Base-by-base conservation (phyloP, 1,140 invertebrate genomes). In the Brachionus paranguensis region DNA sequence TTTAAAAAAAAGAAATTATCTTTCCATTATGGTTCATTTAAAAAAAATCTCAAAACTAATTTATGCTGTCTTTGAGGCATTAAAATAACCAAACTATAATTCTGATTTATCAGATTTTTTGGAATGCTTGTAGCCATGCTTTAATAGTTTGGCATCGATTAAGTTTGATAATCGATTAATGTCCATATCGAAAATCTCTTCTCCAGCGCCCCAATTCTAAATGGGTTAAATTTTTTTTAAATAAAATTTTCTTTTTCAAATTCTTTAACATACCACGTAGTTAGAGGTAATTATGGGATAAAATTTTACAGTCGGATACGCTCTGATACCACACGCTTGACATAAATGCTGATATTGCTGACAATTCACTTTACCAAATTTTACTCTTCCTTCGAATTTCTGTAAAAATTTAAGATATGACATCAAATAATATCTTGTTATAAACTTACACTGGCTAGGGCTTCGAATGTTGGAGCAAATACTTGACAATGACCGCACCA, bases 401-500 rank as follows among this genome's bases (percentile, higher is more conserved):
- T 92, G 85, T 11, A 88, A 87, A 65, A 84, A 64, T 65, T 47
- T 85, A 81, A 86, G 10, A 43, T 47, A 14, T 41, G 20, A 4
- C n/a, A 8, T 60, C 43, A 79, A 47, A 64, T 24, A 72, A 72
- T 3, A 37, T 50, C 12, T 29, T 27, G 6, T 84, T 55, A 72
- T 47, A 84, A 20, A 85, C 86, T 88, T 89, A 93, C 93, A 89
- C 92, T 89, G 24, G 93, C 91, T 45, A 93, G 90, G 85, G 90
- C 89, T 85, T 92, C 90, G 89, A 93, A 93, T 85, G 93, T 92
- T 33, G 93, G 93, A 85, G 92, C 92, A 87, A 94, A 92, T 55
- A 90, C 88, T 85, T 92, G 91, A 86, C 93, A 94, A 86, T 92
- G 93, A 6, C 92, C 91, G 89, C 93, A 94, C 93, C 93, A 94